Percentiles rank a stretch among this genome's conserved stretches.
Conservation (phyloP, 2,888 invertebrate genomes). For the Phytoseiulus persimilis region DNA sequence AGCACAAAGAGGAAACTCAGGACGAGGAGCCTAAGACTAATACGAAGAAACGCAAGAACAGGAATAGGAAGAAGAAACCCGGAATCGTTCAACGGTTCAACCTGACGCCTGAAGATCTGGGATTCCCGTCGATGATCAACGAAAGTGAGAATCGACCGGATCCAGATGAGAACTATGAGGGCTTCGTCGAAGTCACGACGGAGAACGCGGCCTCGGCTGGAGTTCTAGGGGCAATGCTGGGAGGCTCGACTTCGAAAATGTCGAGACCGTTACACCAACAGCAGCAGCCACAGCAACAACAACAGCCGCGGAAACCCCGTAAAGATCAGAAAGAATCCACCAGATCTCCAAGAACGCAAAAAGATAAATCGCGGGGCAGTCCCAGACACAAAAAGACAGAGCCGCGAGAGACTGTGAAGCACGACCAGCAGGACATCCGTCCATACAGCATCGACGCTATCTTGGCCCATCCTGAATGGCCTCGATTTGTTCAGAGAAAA, state of each 20-base stretch:
- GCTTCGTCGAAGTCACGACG: not conserved
- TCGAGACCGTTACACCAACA: not conserved
- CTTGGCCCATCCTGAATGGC: conserved; percentile 43
- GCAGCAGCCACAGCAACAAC: not conserved
- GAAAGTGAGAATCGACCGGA: not conserved
- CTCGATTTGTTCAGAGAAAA: conserved; percentile 50
- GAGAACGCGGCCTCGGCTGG: not conserved
- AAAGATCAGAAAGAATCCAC: not conserved
- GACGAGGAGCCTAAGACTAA: not conserved
- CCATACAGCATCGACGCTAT: conserved; percentile 42
- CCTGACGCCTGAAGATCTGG: not conserved
- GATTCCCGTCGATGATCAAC: not conserved
- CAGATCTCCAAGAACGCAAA: not conserved
- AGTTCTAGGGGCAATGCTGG: not conserved
- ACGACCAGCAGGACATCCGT: not conserved
- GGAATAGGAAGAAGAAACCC: not conserved
- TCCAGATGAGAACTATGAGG: not conserved
- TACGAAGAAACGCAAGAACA: not conserved
- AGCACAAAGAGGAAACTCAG: not conserved
- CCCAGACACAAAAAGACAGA: not conserved
- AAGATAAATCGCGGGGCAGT: not conserved
- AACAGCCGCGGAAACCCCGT: not conserved
- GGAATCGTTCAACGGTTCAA: not conserved
- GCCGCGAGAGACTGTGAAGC: not conserved
- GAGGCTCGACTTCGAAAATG: not conserved